Evolutionary conservation across 2,113 vertebrate species (phyloP).

Genomic region (Toxotes chatareus): DNA sequence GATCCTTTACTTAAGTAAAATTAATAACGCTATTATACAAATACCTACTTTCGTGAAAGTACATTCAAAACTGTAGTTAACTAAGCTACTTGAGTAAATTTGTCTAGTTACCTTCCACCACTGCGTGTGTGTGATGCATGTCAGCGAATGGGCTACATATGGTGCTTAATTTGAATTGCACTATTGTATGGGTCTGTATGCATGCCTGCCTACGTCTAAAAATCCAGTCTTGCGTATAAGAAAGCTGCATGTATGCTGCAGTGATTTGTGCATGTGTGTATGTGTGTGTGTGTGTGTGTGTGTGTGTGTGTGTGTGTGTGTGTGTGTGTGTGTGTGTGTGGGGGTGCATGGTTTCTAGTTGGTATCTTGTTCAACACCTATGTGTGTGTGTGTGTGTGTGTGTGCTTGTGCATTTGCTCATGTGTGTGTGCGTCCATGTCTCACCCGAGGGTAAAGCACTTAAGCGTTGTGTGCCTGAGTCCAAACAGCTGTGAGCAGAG

Average conservation of each 20-base stretch:
- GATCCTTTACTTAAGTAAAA: too few relatives aligned
- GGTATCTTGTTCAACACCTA: slow-evolving; percentile 63
- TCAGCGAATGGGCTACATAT: slow-evolving; percentile 32
- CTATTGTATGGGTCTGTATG: slow-evolving; percentile 43
- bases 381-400: slow-evolving; percentile 13
- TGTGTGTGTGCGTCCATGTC: slow-evolving; percentile 63
- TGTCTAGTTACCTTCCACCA: neutral
- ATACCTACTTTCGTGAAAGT: too few relatives aligned
- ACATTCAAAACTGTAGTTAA: neutral
- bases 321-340: slow-evolving; percentile 6
- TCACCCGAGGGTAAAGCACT: slow-evolving; percentile 85
- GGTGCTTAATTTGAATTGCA: slow-evolving; percentile 39
- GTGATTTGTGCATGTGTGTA: slow-evolving; percentile 58
- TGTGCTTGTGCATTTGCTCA: slow-evolving; percentile 1
- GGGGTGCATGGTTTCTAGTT: slow-evolving; percentile 22
- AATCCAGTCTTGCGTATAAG: slow-evolving; percentile 59
- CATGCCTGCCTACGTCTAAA: slow-evolving; percentile 61
- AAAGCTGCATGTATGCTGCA: slow-evolving; percentile 60
- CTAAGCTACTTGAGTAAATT: neutral
- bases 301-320: neutral
- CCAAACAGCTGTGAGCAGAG: slow-evolving; percentile 85
- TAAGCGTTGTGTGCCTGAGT: slow-evolving; percentile 84
- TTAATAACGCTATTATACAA: too few relatives aligned
- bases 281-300: neutral
- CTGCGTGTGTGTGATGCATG: slow-evolving; percentile 38